Evolutionary conservation across 2,113 vertebrate genomes (phyloP).

Genomic region (Mesitornis unicolor): DNA sequence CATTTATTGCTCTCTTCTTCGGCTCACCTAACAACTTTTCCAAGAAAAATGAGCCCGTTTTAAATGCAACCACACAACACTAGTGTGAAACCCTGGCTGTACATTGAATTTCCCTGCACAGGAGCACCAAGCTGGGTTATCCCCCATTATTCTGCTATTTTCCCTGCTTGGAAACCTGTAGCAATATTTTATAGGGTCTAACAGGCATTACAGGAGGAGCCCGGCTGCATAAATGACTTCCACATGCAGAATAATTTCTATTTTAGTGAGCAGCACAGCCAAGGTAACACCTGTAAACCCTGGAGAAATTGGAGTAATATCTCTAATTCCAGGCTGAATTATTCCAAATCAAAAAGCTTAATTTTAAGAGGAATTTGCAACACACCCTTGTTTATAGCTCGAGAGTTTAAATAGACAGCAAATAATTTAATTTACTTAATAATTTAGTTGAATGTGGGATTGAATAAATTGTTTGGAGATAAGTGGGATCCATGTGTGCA

Average conservation of each 20-base stretch:
- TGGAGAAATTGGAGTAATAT: background rate
- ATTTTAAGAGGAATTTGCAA: background rate
- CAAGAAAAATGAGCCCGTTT: background rate
- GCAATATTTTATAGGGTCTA: background rate
- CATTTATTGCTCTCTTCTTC: background rate
- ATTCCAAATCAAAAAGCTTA: background rate
- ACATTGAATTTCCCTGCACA: background rate
- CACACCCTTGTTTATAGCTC: background rate
- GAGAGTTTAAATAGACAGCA: background rate
- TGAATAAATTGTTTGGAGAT: background rate
- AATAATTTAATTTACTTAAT: background rate
- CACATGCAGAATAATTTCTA: background rate
- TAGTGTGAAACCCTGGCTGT: rapidly evolving
- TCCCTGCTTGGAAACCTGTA: background rate
- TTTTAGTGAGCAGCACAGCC: background rate
- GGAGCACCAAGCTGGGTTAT: background rate
- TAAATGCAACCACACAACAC: background rate
- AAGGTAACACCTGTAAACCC: background rate
- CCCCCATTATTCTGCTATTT: background rate
- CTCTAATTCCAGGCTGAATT: background rate
- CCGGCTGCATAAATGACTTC: background rate
- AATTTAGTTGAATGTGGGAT: background rate
- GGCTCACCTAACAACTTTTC: background rate
- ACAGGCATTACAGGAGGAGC: background rate
- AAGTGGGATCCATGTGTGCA: background rate